A percentile compares a stretch with the other conserved stretches of the same genome.
Conservation (phyloP, 2,888 invertebrate genomes). For the Watsonalla cultraria region DNA sequence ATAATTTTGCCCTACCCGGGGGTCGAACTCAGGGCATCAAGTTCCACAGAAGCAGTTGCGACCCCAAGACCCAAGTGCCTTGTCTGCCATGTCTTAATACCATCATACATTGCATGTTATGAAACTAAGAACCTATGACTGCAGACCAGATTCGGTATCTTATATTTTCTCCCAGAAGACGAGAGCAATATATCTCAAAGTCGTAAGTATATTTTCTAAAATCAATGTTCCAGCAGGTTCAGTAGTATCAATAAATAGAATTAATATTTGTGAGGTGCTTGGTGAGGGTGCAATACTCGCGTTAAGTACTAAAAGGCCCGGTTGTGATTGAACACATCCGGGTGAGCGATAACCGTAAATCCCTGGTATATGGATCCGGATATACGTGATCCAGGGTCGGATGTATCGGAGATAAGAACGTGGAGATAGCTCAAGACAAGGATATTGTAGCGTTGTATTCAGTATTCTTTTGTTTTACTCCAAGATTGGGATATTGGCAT, state of each 20-base stretch:
- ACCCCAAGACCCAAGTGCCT: no score
- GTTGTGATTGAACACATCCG: constrained; percentile 75
- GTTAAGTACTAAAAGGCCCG: constrained; percentile 64
- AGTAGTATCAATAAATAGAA: neutral
- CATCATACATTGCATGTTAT: no score
- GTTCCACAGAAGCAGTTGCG: no score
- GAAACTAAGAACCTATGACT: no score
- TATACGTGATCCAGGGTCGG: constrained; percentile 34
- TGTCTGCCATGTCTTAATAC: no score
- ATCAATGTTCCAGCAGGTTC: neutral
- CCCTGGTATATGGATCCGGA: constrained; percentile 52
- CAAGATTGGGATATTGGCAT: no score
- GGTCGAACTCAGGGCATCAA: no score
- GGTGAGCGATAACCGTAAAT: constrained; percentile 77
- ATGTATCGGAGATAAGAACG: constrained; percentile 9
- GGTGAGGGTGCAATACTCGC: constrained; percentile 34
- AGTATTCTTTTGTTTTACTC: no score
- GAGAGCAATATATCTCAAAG: no score
- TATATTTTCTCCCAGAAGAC: no score
- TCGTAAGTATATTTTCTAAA: neutral
- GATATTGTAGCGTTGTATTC: neutral
- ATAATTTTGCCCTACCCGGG: no score
- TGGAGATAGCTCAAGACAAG: neutral
- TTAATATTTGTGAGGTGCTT: neutral
- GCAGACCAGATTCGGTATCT: no score